Evolutionary conservation across 2,113 vertebrate species (phyloP).

Genomic region (Pogona vitticeps): DNA sequence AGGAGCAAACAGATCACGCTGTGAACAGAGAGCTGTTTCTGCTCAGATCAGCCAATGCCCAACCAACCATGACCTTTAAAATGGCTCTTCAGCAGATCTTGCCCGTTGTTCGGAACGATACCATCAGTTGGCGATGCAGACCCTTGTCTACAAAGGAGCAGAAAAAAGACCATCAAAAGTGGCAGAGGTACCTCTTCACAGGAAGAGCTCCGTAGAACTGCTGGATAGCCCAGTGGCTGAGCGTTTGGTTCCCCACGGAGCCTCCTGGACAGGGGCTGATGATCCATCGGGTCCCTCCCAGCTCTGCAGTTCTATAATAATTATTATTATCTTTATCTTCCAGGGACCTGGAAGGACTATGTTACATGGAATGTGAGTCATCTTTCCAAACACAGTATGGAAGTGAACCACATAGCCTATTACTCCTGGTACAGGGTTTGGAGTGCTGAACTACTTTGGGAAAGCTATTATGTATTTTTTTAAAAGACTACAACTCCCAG

Average conservation of each 20-base stretch:
- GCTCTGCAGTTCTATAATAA: too few species aligned
- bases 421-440: not conserved
- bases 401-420: not conserved
- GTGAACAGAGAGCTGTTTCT: not conserved
- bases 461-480: too few species aligned
- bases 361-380: not conserved
- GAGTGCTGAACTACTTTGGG: not conserved
- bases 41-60: not conserved
- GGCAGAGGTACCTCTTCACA: conserved; percentile 6
- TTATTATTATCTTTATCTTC: not conserved
- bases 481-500: too few species aligned
- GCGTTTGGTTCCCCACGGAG: too few species aligned
- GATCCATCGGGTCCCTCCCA: too few species aligned
- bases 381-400: conserved; percentile 12
- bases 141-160: conserved; percentile 17
- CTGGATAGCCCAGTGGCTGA: too few species aligned
- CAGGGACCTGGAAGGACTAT: not conserved
- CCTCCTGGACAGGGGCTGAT: too few species aligned
- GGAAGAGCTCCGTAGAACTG: too few species aligned
- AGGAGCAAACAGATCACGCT: not conserved
- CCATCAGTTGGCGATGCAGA: conserved; percentile 7
- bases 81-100: conserved; percentile 26
- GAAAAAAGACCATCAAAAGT: conserved; percentile 12
- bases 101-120: conserved; percentile 23
- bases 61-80: conserved; percentile 37